Evolutionary conservation across 2,888 invertebrate genomes (phyloP), one percentile per base, ranked within the genome.

Genomic region (Prenolepis imparis): DNA sequence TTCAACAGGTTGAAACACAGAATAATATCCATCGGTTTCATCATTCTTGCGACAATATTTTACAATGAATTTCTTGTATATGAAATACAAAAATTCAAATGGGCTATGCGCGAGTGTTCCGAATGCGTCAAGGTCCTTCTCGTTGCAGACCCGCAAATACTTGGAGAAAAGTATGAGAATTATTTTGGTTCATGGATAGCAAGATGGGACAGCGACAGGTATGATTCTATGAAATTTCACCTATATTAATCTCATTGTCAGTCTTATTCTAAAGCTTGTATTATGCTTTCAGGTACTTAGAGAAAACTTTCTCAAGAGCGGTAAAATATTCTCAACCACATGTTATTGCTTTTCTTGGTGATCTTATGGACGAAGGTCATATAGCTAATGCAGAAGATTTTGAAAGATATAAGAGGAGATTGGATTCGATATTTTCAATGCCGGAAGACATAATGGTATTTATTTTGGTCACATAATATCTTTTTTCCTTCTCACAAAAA

Each of bases 281-380:
- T 81, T n/a, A 39, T 83, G 59, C 87, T 95, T 96, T 75, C 95
- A 98, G 98, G 92, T 99, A 97, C 94, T 95, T 99, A 78, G 95
- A 95, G 52, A 97, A 97, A 92, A 98, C 98, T 57, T 99, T 98
- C 94, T 95, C 95, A 18, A 95, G 96, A 88, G 98, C 97, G 3
- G 94, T 97, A 55, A 95, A 96, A 57, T 96, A 97, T 93, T 96
- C 97, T 64, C 95, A 97, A 89, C 99, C 99, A 11, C 97, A 99
- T 95, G 96, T 98, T 18, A 96, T 99, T 70, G 96, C 98, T 64
- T 99, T 98, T 95, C 95, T 99, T 81, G 99, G 99, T 1, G 99
- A 99, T 95, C 95, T 99, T 72, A 97, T 98, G 95, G 99, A 99
- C 93, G 99, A 99, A 95, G 99, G 99, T 0, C 98, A 98, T 83